These are phyloP conservation scores for Horisme vitalbata DNA, from an alignment of 2,888 invertebrate species.

Conservation along the genomic window DNA sequence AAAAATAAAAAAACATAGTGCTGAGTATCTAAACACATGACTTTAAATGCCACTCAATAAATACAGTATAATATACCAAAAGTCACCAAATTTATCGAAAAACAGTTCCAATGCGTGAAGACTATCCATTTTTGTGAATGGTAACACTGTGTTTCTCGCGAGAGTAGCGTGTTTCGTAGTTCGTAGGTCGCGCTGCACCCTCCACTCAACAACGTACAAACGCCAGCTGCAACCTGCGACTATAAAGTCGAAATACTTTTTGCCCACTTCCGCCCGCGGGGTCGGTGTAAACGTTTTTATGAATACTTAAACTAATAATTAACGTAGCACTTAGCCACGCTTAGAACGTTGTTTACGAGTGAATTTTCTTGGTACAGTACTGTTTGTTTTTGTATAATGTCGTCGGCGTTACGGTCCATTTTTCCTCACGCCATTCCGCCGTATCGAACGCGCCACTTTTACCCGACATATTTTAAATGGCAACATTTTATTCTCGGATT, in stretches of 20 bases:
- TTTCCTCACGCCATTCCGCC: conserved; percentile 51
- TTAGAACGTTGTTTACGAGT: conserved; percentile 66
- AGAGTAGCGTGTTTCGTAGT: not conserved
- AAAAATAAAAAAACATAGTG: too few species aligned
- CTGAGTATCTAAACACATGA: too few species aligned
- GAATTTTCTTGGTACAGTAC: conserved; percentile 57
- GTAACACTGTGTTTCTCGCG: too few species aligned
- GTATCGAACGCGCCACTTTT: conserved; percentile 60
- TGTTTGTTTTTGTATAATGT: conserved; percentile 60
- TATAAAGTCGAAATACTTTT: conserved; percentile 54
- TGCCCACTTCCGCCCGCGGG: conserved; percentile 47
- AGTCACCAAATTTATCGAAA: too few species aligned
- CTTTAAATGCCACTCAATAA: too few species aligned
- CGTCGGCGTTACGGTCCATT: conserved; percentile 56
- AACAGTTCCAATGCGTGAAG: too few species aligned
- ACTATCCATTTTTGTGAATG: too few species aligned
- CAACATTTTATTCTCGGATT: conserved; percentile 48
- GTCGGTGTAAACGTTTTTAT: conserved; percentile 57
- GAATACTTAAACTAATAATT: conserved; percentile 74
- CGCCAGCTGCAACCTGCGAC: conserved; percentile 54
- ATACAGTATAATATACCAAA: too few species aligned
- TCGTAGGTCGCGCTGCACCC: not conserved
- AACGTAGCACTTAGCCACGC: conserved; percentile 65
- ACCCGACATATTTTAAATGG: conserved; percentile 51
- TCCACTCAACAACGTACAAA: conserved; percentile 36